These are phyloP conservation scores for Echeneis naucrates DNA, from an alignment of 2,797 vertebrate genomes.

Conservation along the genomic window DNA sequence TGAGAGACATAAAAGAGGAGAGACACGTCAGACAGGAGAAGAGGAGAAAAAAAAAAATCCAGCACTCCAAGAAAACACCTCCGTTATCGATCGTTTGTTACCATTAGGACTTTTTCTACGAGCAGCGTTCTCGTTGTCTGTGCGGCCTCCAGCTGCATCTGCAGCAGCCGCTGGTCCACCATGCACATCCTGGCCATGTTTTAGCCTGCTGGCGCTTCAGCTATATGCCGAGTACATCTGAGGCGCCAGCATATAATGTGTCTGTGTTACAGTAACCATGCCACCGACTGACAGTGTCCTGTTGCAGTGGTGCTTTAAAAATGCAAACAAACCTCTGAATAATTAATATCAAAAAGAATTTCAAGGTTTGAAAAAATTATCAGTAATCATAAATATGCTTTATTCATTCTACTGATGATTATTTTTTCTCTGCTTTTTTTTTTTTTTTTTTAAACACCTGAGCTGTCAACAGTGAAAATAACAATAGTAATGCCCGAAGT, in stretches of 20 bases:
- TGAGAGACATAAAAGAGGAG: constrained; percentile 49
- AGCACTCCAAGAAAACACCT: background rate
- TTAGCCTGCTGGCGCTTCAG: background rate
- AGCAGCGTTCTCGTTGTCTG: constrained; percentile 66
- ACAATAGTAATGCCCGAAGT: too few species aligned
- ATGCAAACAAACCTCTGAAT: constrained; percentile 70
- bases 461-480: too few species aligned
- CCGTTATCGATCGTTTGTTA: constrained; percentile 32
- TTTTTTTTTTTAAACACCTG: too few species aligned
- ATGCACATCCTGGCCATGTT: constrained; percentile 76
- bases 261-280: constrained; percentile 61
- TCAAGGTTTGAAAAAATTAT: background rate
- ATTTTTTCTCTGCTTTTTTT: too few species aligned
- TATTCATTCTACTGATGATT: too few species aligned
- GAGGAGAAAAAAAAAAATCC: background rate
- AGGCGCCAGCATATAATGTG: background rate
- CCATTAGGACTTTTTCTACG: constrained; percentile 60
- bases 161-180: constrained; percentile 75
- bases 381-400: background rate
- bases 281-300: constrained; percentile 49
- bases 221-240: background rate
- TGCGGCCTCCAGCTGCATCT: constrained; percentile 71
- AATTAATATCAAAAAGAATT: constrained; percentile 60
- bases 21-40: constrained; percentile 15
- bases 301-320: constrained; percentile 67